Percentiles rank a stretch among this genome's conserved stretches.
Conservation (phyloP, 2,797 vertebrate genomes). For the Macrochelys suwanniensis region DNA sequence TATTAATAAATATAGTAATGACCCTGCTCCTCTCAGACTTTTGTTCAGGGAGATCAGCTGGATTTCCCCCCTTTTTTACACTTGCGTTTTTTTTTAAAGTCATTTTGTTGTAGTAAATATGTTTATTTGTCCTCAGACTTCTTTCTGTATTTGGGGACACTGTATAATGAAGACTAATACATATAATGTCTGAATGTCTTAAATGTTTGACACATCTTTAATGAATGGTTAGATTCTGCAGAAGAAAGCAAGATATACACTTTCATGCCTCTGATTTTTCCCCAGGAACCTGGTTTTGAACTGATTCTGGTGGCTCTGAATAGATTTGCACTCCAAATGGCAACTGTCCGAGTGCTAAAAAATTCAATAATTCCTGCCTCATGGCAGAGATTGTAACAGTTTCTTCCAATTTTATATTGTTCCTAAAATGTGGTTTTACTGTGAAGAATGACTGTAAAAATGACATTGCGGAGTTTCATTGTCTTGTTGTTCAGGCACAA, state of each 20-base stretch:
- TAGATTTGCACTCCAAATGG: not conserved
- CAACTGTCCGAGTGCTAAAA: not conserved
- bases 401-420: not conserved
- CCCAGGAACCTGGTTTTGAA: not conserved
- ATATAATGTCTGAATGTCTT: not conserved
- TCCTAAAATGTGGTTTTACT: not conserved
- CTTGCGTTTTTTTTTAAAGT: not conserved
- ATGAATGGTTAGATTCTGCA: not conserved
- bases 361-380: not conserved
- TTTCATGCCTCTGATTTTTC: not conserved
- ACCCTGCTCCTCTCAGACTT: not conserved
- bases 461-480: not conserved
- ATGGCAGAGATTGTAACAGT: not conserved
- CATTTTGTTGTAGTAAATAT: not conserved
- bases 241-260: not conserved
- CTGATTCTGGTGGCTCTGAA: not conserved
- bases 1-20: not conserved
- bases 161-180: not conserved
- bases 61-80: not conserved
- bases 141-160: not conserved
- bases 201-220: not conserved
- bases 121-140: not conserved
- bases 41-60: not conserved
- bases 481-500: not conserved
- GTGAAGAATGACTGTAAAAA: rapidly evolving